phyloP scores from a whole-genome alignment of 2,113 vertebrate species.

The Solenodon paradoxus region DNA sequence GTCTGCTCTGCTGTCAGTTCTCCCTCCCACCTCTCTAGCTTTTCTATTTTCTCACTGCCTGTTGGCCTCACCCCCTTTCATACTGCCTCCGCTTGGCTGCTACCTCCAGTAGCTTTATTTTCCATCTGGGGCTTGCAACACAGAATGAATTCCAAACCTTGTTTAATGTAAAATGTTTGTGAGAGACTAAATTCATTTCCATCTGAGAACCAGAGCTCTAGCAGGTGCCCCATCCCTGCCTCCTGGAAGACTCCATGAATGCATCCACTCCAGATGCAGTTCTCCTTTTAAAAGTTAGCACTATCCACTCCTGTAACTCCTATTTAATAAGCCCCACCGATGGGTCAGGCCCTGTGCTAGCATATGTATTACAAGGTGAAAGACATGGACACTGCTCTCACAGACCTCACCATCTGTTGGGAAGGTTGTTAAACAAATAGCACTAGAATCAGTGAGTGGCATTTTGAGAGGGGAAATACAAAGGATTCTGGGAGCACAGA shows the following conservation, averaged over 20 bases:
- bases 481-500: background rate
- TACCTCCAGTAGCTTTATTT: background rate
- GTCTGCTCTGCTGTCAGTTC: background rate
- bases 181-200: background rate
- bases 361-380: background rate
- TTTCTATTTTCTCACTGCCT: background rate
- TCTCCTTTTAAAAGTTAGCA: background rate
- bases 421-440: background rate
- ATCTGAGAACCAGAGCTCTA: background rate
- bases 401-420: background rate
- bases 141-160: background rate
- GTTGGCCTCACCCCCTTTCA: slow-evolving; percentile 20
- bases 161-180: background rate
- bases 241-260: background rate
- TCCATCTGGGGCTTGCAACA: background rate
- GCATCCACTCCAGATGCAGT: background rate
- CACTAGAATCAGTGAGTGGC: accelerated
- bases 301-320: background rate
- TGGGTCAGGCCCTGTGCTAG: background rate
- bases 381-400: background rate
- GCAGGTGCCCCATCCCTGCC: background rate
- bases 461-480: background rate
- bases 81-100: background rate
- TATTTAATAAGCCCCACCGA: background rate
- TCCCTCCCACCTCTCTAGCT: background rate